A percentile compares a stretch with the other conserved stretches of the same genome.
Conservation (phyloP, 2,797 vertebrate genomes). For the Zalophus californianus region DNA sequence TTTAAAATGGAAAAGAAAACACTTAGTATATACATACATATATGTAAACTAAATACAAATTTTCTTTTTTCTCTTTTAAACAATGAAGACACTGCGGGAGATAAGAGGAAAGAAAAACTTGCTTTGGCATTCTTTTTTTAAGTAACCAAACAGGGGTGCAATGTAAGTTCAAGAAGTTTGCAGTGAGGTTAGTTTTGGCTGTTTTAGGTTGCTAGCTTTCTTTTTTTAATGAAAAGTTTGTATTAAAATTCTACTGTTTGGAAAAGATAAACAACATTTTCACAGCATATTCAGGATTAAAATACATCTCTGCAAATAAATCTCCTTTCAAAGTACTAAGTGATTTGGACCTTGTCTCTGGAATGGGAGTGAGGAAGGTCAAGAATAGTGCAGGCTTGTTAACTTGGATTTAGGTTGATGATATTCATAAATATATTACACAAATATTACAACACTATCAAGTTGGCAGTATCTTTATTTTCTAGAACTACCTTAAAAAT, state of each 20-base stretch:
- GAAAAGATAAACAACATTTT: slow-evolving; percentile 54
- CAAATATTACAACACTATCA: slow-evolving; percentile 22
- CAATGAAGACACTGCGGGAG: slow-evolving; percentile 28
- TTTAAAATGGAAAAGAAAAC: slow-evolving; percentile 56
- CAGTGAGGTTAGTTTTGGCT: slow-evolving; percentile 21
- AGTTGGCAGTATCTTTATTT: slow-evolving; percentile 24
- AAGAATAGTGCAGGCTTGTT: slow-evolving; percentile 28
- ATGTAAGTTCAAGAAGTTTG: slow-evolving; percentile 18
- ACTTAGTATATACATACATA: background rate
- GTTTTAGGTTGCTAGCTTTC: slow-evolving; percentile 34
- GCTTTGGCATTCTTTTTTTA: background rate
- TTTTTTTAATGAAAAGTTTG: slow-evolving; percentile 20
- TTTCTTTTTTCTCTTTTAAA: slow-evolving; percentile 9
- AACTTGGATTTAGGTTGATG: background rate
- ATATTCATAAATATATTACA: background rate
- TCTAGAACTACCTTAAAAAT: slow-evolving; percentile 20
- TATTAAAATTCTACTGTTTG: slow-evolving; percentile 48
- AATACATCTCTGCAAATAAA: slow-evolving; percentile 39
- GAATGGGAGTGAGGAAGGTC: background rate
- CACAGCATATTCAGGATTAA: slow-evolving; percentile 45
- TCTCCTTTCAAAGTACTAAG: slow-evolving; percentile 26
- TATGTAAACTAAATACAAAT: background rate
- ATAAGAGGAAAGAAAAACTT: slow-evolving; percentile 52
- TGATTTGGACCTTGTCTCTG: background rate
- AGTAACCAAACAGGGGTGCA: background rate